phyloP scores from a whole-genome alignment of 2,888 invertebrate species.

The Camponotus fellah region DNA sequence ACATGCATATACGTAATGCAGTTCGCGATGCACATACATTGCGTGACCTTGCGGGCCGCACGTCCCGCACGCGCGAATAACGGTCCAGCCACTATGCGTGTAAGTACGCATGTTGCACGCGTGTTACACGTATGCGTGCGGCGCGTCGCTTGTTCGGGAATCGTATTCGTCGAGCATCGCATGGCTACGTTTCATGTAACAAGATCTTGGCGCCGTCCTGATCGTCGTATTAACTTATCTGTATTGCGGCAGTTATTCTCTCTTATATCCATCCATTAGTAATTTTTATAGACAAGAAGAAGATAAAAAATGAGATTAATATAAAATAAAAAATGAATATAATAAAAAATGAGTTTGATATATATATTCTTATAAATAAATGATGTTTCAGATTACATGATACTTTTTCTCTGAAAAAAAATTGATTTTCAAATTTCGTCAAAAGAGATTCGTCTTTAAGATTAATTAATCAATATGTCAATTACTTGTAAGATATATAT shows the following conservation, averaged over 20 bases:
- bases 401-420: background rate
- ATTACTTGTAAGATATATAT: background rate
- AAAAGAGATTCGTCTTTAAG: background rate
- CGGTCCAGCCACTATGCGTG: constrained; percentile 50
- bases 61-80: constrained; percentile 73
- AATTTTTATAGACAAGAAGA: background rate
- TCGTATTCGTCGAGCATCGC: constrained; percentile 44
- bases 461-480: background rate
- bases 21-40: constrained; percentile 76
- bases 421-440: background rate
- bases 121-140: constrained; percentile 29
- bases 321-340: too few relatives aligned
- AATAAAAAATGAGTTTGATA: background rate
- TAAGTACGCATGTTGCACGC: constrained; percentile 27
- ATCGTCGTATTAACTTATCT: constrained; percentile 60
- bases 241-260: background rate
- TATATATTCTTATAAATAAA: background rate
- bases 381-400: background rate
- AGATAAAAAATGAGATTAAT: too few relatives aligned
- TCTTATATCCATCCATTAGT: background rate
- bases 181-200: constrained; percentile 52
- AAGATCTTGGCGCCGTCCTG: constrained; percentile 61
- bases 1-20: constrained; percentile 68
- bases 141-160: constrained; percentile 58
- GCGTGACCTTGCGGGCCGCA: constrained; percentile 79